phyloP scores from a whole-genome alignment of 2,888 invertebrate genomes.

The Arrhopalites spinosus region DNA sequence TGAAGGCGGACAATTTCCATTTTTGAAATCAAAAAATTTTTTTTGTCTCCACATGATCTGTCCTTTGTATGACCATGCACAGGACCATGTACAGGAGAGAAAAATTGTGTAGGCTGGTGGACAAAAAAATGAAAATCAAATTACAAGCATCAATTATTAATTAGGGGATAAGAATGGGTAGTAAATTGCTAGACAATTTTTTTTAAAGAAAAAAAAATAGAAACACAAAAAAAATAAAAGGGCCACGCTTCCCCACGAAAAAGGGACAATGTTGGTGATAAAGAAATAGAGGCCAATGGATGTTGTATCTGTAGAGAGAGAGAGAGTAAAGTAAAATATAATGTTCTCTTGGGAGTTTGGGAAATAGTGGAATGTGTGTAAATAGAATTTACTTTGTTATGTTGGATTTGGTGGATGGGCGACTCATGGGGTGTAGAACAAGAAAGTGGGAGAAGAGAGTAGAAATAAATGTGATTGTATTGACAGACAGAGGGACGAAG shows the following conservation, averaged over 20 bases:
- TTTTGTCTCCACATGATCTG: too few relatives aligned
- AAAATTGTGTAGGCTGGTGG: too few relatives aligned
- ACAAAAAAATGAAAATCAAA: background rate
- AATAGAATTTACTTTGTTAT: background rate
- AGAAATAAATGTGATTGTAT: conserved; percentile 30
- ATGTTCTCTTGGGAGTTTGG: conserved; percentile 18
- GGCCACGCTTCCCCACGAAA: background rate
- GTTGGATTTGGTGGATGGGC: too few relatives aligned
- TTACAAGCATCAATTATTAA: background rate
- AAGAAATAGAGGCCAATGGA: background rate
- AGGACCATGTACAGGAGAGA: too few relatives aligned
- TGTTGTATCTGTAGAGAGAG: background rate
- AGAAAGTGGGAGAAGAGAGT: background rate
- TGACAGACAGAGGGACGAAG: conserved; percentile 22
- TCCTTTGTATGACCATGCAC: too few relatives aligned
- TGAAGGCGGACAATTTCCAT: too few relatives aligned
- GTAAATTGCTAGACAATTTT: background rate
- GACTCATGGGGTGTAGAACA: too few relatives aligned
- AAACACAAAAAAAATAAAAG: background rate
- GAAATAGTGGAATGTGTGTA: conserved; percentile 1
- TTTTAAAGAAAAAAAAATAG: background rate
- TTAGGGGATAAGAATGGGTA: too few relatives aligned
- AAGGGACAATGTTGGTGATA: background rate
- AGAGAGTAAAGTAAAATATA: conserved; percentile 31
- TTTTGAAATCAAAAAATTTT: too few relatives aligned